Evolutionary conservation across 1,140 invertebrate species (phyloP), one percentile per base, ranked within the genome.

Genomic region (Drosophila obscura): DNA sequence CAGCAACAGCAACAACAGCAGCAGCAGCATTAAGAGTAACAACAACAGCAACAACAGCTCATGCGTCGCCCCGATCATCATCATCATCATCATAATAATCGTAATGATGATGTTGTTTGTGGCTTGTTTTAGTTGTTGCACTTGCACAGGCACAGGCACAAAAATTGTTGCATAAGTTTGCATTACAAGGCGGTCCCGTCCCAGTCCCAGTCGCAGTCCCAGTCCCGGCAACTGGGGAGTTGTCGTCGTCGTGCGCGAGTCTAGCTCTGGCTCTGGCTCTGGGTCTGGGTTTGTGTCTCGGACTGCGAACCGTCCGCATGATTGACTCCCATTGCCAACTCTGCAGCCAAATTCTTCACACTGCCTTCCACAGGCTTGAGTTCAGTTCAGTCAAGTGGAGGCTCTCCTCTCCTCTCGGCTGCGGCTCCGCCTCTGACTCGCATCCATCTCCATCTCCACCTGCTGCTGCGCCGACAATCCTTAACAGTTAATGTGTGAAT

Each of bases 401-500:
- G 44, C 53, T 60, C 46, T 50, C 53, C 45, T 39, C 50, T 22
- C n/a, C 49, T 44, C 39, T 39, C 28, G 5, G 2, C 48, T 31
- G 22, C 64, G 35, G 44, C 39, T 50, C 31, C 31, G 26, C 28
- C 15, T 39, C 19, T 26, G 31, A 28, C 43, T 73, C 28, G 5
- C 55, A 28, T 41, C 9, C 28, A 15, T 15, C 13, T 41, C 60
- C 49, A 39, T 5, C 35, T 49, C 13, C 43, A 15, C 39, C 26
- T 28, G 15, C 19, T 51, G 11, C 22, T n/a, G n/a, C n/a, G n/a
- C 63, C 43, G 43, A 51, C 66, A 53, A 89, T 88, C 80, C 83
- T 88, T 88, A 88, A 88, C 84, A 80, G 84, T 89, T 88, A 88
- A 88, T 88, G 83, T 88, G 83, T 80, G 83, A 88, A 89, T 88